These are phyloP conservation scores for Drosophila mojavensis DNA, from an alignment of 1,140 invertebrate genomes.

Conservation along the genomic window DNA sequence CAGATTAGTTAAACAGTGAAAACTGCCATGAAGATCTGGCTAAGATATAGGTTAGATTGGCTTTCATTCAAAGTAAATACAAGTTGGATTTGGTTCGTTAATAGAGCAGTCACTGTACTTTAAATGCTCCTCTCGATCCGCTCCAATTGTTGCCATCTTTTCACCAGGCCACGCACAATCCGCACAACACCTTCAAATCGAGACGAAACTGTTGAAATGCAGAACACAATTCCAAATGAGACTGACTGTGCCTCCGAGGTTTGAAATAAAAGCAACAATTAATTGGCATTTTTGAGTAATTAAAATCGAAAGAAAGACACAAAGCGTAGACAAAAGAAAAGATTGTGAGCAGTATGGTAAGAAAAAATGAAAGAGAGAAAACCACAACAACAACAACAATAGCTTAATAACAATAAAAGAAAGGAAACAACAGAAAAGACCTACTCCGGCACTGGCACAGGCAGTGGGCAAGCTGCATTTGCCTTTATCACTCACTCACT, in stretches of 20 bases:
- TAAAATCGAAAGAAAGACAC: conserved; percentile 70
- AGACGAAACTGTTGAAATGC: conserved; percentile 10
- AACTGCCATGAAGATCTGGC: not conserved
- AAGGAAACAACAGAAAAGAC: conserved; percentile 4
- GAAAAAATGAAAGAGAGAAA: not conserved
- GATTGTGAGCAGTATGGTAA: conserved; percentile 6
- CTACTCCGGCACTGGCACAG: not conserved
- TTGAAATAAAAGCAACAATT: conserved; percentile 60
- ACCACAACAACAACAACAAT: conserved; percentile 5
- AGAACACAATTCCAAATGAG: conserved; percentile 31
- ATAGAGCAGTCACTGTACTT: conserved; percentile 4
- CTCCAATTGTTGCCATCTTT: conserved; percentile 66
- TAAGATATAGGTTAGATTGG: not conserved
- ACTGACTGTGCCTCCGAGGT: conserved; percentile 25
- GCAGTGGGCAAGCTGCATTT: conserved; percentile 27
- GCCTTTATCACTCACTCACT: conserved; percentile 47
- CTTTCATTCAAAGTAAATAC: not conserved
- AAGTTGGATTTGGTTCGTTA: not conserved
- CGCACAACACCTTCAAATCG: conserved; percentile 35
- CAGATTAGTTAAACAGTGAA: not conserved
- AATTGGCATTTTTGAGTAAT: conserved; percentile 77
- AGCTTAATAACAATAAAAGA: not conserved
- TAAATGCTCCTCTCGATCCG: conserved; percentile 34
- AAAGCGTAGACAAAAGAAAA: conserved; percentile 44
- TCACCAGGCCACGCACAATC: conserved; percentile 52